Evolutionary conservation across 2,113 vertebrate species (phyloP), one percentile per base, ranked within the genome.

Genomic region (Pimephales promelas): DNA sequence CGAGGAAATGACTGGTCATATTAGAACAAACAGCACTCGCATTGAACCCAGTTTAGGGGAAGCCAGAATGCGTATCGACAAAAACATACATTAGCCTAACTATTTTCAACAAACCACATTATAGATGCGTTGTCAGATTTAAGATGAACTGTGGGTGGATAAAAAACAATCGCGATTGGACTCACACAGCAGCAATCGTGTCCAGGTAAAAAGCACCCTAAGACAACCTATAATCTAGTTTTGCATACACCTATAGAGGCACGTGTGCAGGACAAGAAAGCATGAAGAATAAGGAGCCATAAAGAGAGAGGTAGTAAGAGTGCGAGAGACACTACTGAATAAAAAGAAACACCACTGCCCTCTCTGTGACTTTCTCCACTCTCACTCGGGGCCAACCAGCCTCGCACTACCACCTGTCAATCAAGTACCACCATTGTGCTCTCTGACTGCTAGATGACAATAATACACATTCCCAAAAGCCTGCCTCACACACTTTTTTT

Each of bases 381-480:
- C 54, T 56, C 31, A 71, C 54, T 79, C 62, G 47, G 18, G 59
- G 70, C 76, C 47, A 62, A 13, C 62, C 59, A 72, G 54, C 28
- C 20, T 70, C 40, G 7, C 66, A 45, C 16, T 36, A 14, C 76
- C 47, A 11, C 20, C 61, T 59, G 82, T 86, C 84, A 81, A 40
- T 86, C 77, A 82, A 45, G 36, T 16, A 61, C 13, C 43, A 57
- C 52, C 61, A 68, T 18, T 59, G 36, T 54, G 77, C 28, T 31
- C 59, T 52, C 82, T 70, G 77, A 81, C 61, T 84, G 56, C 40
- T 24, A 84, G 49, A 72, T 57, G 49, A 79, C 59, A 79, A 64
- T 79, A 79, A 47, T 26, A 72, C 64, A 70, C 47, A 54, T 54
- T 81, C 22, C 62, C 62, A 56, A 52, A 66, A 34, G 78, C 40